Evolutionary conservation across 2,797 vertebrate genomes (phyloP).

Genomic region (Rachycentron canadum): DNA sequence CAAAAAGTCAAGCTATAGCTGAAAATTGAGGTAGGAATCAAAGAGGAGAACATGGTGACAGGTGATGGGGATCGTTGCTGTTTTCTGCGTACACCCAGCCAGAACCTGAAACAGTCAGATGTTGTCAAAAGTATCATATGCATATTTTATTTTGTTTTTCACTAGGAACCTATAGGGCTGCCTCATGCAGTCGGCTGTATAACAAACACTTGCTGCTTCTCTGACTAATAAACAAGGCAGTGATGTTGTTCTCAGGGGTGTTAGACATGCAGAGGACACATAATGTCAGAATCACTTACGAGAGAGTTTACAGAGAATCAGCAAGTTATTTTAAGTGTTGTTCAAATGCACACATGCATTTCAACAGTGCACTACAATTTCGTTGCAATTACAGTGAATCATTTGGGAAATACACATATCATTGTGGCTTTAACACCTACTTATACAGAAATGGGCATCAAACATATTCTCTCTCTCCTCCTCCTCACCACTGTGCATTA

Average conservation of each 20-base stretch:
- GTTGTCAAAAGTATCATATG: constrained; percentile 17
- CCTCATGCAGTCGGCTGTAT: background rate
- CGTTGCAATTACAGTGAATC: background rate
- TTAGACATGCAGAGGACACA: constrained; percentile 24
- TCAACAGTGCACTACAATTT: background rate
- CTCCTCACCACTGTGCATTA: constrained; percentile 10
- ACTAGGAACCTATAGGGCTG: background rate
- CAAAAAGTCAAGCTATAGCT: background rate
- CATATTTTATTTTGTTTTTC: constrained; percentile 29
- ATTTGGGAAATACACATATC: background rate
- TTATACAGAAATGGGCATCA: background rate
- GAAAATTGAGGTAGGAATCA: background rate
- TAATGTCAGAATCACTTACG: constrained; percentile 31
- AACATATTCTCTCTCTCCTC: background rate
- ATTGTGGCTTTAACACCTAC: background rate
- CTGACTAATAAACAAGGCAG: constrained; percentile 23
- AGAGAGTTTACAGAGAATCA: constrained; percentile 11
- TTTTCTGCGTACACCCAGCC: background rate
- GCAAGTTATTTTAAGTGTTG: constrained; percentile 2
- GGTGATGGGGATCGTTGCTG: background rate
- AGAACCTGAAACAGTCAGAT: constrained; percentile 10
- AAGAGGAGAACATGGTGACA: background rate
- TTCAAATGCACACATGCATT: background rate
- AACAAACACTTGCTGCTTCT: constrained; percentile 32
- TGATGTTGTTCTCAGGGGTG: constrained; percentile 28